Base-by-base conservation (phyloP, 2,797 vertebrate genomes). In the Adelosebastes latens region DNA sequence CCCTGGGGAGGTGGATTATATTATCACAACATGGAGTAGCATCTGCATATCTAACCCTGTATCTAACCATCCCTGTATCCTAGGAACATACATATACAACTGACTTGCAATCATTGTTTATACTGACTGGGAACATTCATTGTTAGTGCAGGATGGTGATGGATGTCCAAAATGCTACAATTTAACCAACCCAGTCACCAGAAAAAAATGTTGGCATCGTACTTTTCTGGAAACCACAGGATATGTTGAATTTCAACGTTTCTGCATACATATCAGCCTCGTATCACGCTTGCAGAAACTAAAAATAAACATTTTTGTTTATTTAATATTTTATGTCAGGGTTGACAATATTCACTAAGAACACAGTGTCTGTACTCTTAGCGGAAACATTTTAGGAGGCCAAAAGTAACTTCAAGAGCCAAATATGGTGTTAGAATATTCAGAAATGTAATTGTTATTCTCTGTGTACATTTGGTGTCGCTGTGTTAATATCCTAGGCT, bases 31-130 rank as follows among this genome's bases (percentile, higher is more conserved):
- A 82, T 49, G 6, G 73, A 72, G 77, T 79, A 53, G 62, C 59
- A 71, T 79, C 60, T 87, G 66, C 84, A 61, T 80, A 76, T 87
- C 72, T 65, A 62, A 39, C 25, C 53, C 70, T 16, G 36, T 64
- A 55, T 24, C 61, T 24, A 66, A 27, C 42, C 24, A 46, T 22
- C 4, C 6, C 24, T 31, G 64, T 58, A 66, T 24, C 68, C 13
- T n/a, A 71, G 36, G 1, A 71, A 36, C 22, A 59, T 63, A 27
- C 11, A 77, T 49, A 53, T 12, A 64, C 42, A 67, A 22, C 12
- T 42, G 34, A 61, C 22, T 32, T 31, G 18, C 2, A 56, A 39
- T 60, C 10, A 4, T 70, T 49, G 61, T 69, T 86, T 65, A 78
- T 7, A 2, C 27, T 42, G n/a, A 53, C 55, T 52, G 29, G 10